A percentile compares a stretch with the other conserved stretches of the same genome.
phyloP scores from a whole-genome alignment of 2,113 vertebrate genomes.

The Muntiacus reevesi region DNA sequence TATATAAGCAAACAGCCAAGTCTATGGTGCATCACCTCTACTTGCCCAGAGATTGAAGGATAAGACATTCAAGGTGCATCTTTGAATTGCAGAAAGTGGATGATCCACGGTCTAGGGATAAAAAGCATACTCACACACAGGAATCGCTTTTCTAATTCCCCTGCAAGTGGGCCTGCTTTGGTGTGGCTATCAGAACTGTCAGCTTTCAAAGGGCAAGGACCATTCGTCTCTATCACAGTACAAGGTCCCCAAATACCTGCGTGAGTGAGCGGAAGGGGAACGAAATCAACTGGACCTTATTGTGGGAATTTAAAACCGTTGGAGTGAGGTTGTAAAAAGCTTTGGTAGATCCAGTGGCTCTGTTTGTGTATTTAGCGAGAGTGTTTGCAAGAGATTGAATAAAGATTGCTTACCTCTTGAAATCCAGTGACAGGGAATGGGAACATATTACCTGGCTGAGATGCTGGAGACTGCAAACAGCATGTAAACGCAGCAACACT shows the following conservation, averaged over 20 bases:
- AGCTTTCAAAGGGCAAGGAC: neutral
- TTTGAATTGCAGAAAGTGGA: neutral
- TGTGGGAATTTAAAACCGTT: neutral
- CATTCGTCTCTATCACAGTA: neutral
- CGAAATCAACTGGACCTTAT: neutral
- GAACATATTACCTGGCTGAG: neutral
- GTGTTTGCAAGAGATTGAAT: neutral
- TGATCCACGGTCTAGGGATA: neutral
- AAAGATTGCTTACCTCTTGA: neutral
- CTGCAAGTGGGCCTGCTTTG: neutral
- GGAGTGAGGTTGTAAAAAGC: neutral
- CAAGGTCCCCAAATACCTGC: neutral
- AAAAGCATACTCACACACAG: neutral
- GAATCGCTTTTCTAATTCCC: neutral
- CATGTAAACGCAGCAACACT: rapidly evolving
- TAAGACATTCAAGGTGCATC: neutral
- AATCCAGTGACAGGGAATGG: neutral
- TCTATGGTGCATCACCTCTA: neutral
- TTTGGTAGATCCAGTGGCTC: neutral
- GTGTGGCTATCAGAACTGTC: neutral
- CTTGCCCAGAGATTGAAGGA: neutral
- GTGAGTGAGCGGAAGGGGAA: neutral
- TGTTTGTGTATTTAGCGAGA: neutral
- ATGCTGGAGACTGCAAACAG: neutral
- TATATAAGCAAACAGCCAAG: neutral